Conservation (phyloP, 2,113 vertebrate genomes). For the Tachysurus vachellii region DNA sequence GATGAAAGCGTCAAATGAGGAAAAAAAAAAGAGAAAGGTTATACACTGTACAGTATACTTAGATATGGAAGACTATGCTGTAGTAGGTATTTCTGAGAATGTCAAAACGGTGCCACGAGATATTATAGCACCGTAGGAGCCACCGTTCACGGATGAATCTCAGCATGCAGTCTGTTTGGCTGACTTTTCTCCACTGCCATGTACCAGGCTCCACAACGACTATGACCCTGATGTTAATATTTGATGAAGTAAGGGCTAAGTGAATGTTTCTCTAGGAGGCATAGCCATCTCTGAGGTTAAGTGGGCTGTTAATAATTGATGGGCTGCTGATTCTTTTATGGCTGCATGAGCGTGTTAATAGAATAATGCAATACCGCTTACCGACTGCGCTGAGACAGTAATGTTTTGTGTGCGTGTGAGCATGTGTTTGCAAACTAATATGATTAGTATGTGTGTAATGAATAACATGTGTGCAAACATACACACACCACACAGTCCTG, state of each 20-base stretch:
- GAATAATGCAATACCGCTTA: constrained; percentile 50
- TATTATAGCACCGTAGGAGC: neutral
- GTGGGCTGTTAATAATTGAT: constrained; percentile 55
- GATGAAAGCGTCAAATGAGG: neutral
- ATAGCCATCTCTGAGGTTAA: constrained; percentile 51
- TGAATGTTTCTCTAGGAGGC: constrained; percentile 52
- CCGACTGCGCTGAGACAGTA: constrained; percentile 39
- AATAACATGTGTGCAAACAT: constrained; percentile 21
- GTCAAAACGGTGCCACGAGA: neutral
- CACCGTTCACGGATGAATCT: neutral
- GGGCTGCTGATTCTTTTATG: constrained; percentile 54
- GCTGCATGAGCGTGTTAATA: constrained; percentile 50
- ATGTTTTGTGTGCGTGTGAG: constrained; percentile 42
- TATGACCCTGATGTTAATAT: constrained; percentile 75
- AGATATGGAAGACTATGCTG: neutral
- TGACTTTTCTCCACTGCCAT: constrained; percentile 40
- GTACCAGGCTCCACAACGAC: constrained; percentile 67
- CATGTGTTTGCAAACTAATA: constrained; percentile 42
- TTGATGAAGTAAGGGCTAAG: constrained; percentile 68
- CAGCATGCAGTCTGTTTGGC: constrained; percentile 9
- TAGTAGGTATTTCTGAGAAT: neutral
- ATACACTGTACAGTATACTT: neutral
- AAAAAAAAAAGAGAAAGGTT: neutral
- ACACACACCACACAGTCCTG: constrained; percentile 18
- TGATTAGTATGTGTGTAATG: constrained; percentile 43